Conservation (phyloP, 2,113 vertebrate species). For the Oryzias celebensis region DNA sequence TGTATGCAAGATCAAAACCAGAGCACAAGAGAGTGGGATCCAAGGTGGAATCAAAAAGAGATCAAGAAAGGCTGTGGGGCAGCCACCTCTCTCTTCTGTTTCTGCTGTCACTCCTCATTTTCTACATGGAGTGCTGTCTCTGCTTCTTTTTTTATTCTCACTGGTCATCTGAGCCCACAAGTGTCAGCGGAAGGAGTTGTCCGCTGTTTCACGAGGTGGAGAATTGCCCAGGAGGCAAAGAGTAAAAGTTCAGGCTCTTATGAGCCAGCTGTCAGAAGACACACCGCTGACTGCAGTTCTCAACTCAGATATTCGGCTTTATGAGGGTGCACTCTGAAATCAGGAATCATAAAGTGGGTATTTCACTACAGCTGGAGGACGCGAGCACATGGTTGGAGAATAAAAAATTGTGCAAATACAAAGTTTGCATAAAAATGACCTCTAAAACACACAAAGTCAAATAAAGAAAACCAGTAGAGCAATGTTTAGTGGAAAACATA, state of each 20-base stretch:
- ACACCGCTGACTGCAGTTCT: slow-evolving; percentile 41
- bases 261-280: slow-evolving; percentile 61
- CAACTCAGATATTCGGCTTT: slow-evolving; percentile 8
- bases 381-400: too few species aligned
- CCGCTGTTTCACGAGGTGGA: slow-evolving; percentile 44
- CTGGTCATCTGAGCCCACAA: slow-evolving; percentile 32
- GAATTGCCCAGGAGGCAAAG: slow-evolving; percentile 48
- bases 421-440: too few species aligned
- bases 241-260: slow-evolving; percentile 69
- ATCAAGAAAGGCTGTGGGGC: background rate
- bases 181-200: slow-evolving; percentile 41
- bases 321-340: background rate
- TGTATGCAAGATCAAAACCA: slow-evolving; percentile 27
- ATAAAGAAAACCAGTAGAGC: too few species aligned
- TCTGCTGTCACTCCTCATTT: slow-evolving; percentile 6
- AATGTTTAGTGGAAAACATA: too few species aligned
- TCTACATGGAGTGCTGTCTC: slow-evolving; percentile 9
- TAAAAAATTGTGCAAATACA: too few species aligned
- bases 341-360: too few species aligned
- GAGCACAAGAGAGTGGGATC: background rate
- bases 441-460: too few species aligned
- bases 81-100: background rate
- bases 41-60: slow-evolving; percentile 7
- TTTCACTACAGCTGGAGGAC: too few species aligned
- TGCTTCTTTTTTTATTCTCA: slow-evolving; percentile 31